These are phyloP conservation scores for Siderastrea radians DNA, from an alignment of 92 coral and sea anemone species.

Conservation along the genomic window DNA sequence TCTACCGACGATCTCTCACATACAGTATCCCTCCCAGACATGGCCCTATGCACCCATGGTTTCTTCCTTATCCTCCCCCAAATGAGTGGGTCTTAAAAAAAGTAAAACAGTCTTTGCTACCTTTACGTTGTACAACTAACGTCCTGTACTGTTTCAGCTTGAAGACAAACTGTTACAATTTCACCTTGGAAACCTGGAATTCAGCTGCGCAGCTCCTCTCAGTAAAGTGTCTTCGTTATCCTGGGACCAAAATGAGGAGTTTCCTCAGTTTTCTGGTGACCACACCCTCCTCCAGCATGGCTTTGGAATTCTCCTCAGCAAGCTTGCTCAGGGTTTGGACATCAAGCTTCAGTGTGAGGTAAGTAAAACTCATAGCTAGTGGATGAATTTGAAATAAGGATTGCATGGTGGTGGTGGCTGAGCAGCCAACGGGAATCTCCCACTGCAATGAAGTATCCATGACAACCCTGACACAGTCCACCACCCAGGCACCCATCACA, in stretches of 20 bases:
- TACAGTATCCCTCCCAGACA: too few relatives aligned
- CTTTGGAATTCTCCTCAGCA: conserved; percentile 74
- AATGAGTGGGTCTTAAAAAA: too few relatives aligned
- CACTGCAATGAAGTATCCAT: too few relatives aligned
- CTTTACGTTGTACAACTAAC: too few relatives aligned
- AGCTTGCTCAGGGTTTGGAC: conserved; percentile 82
- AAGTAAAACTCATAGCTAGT: background rate
- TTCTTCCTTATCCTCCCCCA: too few relatives aligned
- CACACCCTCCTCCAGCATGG: conserved; percentile 94
- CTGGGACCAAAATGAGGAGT: conserved; percentile 97
- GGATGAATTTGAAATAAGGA: background rate
- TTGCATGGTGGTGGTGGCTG: background rate
- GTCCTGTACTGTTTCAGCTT: conserved; percentile 65
- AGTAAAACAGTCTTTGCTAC: too few relatives aligned
- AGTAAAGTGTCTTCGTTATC: conserved; percentile 87
- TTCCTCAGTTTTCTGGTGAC: conserved; percentile 95
- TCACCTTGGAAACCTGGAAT: conserved; percentile 97
- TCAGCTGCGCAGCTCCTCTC: conserved; percentile 92
- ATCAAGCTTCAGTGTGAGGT: conserved; percentile 76
- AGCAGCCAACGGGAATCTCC: too few relatives aligned
- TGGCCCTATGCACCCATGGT: too few relatives aligned
- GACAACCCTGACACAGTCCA: too few relatives aligned
- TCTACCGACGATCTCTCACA: too few relatives aligned
- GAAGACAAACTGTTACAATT: conserved; percentile 89
- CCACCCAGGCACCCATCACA: too few relatives aligned